Evolutionary conservation across 2,888 invertebrate species (phyloP), one percentile per base, ranked within the genome.

Genomic region (Thelaira solivaga): DNA sequence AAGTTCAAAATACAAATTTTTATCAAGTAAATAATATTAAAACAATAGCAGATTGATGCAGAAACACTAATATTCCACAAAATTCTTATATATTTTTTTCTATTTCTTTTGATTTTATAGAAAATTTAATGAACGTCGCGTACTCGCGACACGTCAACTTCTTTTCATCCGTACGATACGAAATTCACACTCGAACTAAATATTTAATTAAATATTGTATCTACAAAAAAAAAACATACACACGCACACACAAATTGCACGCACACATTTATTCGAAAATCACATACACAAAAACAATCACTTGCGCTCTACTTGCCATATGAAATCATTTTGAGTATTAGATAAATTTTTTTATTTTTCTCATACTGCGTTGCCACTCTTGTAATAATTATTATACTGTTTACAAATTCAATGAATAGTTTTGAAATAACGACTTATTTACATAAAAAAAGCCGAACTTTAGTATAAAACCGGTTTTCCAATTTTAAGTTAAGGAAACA

Each of bases 121-220:
- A 71, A 61, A 67, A 47, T 53, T 67, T 49, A 67, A 53, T 59
- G 73, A 83, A 81, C 82, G 82, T 82, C 83, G 83, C 84, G 83
- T 77, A 57, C 69, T 68, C 83, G 83, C 83, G 84, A 83, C 84
- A 82, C 80, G 81, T 59, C 81, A 82, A 81, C 80, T 80, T 80
- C 73, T 81, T 75, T 80, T 82, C 87, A 87, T 86, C 87, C 87
- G 85, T 82, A 85, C 85, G 84, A 84, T 85, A 86, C 87, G 86
- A 88, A 88, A 87, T 85, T 86, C 86, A 86, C 87, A 85, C 87
- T 88, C 88, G 85, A 88, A 88, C 89, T 88, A 84, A 88, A 83
- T 78, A 81, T 74, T 61, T 36, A 67, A 74, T 45, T 6, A 51
- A 43, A 51, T 67, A 34, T 29, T 41, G 29, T 22, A 57, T 18